Evolutionary conservation across 2,113 vertebrate species (phyloP).

Genomic region (Cygnus atratus): DNA sequence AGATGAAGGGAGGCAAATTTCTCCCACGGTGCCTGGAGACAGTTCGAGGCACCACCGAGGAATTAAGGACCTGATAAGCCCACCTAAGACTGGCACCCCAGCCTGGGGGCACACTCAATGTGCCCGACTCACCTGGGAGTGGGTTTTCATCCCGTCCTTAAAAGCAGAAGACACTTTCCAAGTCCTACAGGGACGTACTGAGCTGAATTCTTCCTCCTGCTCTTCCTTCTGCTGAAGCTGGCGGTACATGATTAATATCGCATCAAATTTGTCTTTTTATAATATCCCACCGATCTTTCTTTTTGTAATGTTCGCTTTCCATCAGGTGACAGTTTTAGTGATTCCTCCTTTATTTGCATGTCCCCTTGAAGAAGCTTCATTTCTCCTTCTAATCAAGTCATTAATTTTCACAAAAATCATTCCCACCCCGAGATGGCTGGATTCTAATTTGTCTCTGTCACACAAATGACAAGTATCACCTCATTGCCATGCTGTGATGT

Average conservation of each 20-base stretch:
- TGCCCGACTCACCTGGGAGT: fast-evolving
- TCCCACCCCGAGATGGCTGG: constrained; percentile 28
- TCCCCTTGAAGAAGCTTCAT: constrained; percentile 58
- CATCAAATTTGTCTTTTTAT: constrained; percentile 41
- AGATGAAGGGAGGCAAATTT: not conserved
- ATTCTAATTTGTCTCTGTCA: constrained; percentile 68
- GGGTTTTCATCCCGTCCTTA: not conserved
- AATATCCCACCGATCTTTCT: constrained; percentile 40
- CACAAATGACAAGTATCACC: constrained; percentile 31
- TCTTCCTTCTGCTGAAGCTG: not conserved
- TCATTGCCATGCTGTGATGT: constrained; percentile 43
- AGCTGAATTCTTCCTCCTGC: not conserved
- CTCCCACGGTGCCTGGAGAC: not conserved
- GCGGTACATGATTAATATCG: constrained; percentile 37
- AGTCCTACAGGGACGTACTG: not conserved
- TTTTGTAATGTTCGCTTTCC: constrained; percentile 37
- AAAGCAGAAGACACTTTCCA: not conserved
- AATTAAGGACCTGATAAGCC: not conserved
- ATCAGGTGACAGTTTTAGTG: constrained; percentile 58
- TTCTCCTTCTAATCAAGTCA: constrained; percentile 70
- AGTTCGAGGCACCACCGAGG: not conserved
- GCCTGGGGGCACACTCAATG: no score
- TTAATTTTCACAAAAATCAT: constrained; percentile 63
- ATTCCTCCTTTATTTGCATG: constrained; percentile 71
- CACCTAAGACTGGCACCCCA: not conserved